phyloP scores from a whole-genome alignment of 2,888 invertebrate species.

The Eubasilissa splendida region DNA sequence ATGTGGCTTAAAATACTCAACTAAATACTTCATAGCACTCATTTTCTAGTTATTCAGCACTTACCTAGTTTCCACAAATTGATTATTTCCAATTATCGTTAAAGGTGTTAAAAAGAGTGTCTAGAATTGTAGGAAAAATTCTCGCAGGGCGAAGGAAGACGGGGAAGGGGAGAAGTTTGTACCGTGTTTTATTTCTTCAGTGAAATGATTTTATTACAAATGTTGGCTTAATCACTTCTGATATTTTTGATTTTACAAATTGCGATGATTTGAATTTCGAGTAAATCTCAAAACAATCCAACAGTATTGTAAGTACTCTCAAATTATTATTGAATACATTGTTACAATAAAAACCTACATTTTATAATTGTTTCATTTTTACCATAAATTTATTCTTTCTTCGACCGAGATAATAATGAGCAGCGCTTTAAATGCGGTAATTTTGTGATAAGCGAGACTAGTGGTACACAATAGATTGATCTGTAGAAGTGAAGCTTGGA shows the following conservation, averaged over 20 bases:
- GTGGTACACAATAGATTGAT: no score
- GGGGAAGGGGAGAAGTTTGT: background rate
- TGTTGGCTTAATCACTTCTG: background rate
- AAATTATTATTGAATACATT: slow-evolving; percentile 46
- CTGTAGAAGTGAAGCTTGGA: no score
- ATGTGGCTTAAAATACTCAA: slow-evolving; percentile 34
- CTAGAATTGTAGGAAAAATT: background rate
- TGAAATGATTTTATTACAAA: background rate
- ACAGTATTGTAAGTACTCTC: slow-evolving; percentile 46
- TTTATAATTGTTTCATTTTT: slow-evolving; percentile 24
- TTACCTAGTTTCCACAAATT: slow-evolving; percentile 6
- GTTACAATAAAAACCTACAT: slow-evolving; percentile 40
- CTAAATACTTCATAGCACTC: slow-evolving; percentile 26
- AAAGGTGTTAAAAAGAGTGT: background rate
- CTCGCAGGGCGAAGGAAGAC: background rate
- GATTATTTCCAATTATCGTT: background rate
- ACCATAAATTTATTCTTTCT: background rate
- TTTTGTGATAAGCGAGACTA: no score
- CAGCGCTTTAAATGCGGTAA: no score
- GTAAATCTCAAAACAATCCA: slow-evolving; percentile 33
- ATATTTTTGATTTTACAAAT: slow-evolving; percentile 6
- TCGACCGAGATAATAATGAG: no score
- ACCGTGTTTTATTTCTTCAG: slow-evolving; percentile 10
- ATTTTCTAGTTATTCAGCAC: slow-evolving; percentile 25
- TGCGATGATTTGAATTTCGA: slow-evolving; percentile 17